Evolutionary conservation across 2,888 invertebrate genomes (phyloP).

Genomic region (Malthinus flaveolus): DNA sequence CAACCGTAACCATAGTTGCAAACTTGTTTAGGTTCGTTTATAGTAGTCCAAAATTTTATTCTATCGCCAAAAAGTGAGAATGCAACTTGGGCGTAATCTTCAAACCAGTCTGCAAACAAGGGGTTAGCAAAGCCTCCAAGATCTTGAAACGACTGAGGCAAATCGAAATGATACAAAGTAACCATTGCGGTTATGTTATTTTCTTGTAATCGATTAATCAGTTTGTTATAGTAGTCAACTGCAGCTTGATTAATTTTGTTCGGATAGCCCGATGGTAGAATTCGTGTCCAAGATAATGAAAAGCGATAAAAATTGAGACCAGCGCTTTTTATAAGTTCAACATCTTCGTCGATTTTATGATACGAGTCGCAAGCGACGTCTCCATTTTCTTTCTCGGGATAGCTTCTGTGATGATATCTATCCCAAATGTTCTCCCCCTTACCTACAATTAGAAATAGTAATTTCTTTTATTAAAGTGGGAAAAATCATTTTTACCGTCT

Average conservation of each 20-base stretch:
- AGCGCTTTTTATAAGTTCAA: conserved; percentile 26
- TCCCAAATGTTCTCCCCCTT: neutral
- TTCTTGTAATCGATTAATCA: conserved; percentile 59
- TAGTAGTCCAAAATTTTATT: conserved; percentile 55
- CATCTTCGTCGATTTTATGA: conserved; percentile 29
- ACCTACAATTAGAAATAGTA: neutral
- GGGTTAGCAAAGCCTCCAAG: conserved; percentile 65
- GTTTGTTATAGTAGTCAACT: conserved; percentile 62
- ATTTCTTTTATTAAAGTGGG: too few species aligned
- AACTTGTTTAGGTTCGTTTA: conserved; percentile 54
- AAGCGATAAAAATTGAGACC: conserved; percentile 54
- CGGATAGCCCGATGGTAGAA: conserved; percentile 61
- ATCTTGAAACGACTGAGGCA: conserved; percentile 61
- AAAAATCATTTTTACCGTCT: conserved; percentile 33
- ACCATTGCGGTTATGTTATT: conserved; percentile 61
- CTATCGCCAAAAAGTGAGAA: conserved; percentile 32
- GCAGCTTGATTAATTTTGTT: conserved; percentile 62
- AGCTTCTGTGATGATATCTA: neutral
- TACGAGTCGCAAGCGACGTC: conserved; percentile 32
- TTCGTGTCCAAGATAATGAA: conserved; percentile 64
- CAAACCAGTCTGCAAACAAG: conserved; percentile 57
- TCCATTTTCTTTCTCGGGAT: neutral
- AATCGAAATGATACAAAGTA: conserved; percentile 67
- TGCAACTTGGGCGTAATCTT: conserved; percentile 58
- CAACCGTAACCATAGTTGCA: conserved; percentile 39